Percentiles rank a stretch among this genome's conserved stretches.
Conservation (phyloP, 2,888 invertebrate genomes). For the Sinodicranocentrus sp. region DNA sequence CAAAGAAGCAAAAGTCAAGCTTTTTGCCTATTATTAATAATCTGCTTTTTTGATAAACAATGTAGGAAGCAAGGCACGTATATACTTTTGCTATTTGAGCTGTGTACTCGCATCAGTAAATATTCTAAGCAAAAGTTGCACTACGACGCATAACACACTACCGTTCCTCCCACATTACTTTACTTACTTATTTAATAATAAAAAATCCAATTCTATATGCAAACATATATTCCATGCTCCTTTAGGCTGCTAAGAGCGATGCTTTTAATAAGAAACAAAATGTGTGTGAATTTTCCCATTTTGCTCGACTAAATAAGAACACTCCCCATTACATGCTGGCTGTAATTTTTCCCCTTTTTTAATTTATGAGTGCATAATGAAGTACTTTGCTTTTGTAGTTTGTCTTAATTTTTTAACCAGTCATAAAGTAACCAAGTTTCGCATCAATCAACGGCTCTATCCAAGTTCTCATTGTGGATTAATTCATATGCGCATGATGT, state of each 20-base stretch:
- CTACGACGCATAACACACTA: not conserved
- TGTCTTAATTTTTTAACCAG: conserved; percentile 50
- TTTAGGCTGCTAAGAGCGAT: too few species aligned
- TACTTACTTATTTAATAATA: not conserved
- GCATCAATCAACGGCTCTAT: conserved; percentile 43
- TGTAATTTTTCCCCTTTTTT: conserved; percentile 14
- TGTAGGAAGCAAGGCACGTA: not conserved
- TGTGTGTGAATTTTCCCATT: conserved; percentile 58
- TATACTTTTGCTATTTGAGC: not conserved
- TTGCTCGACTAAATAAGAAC: conserved; percentile 40
- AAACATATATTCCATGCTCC: too few species aligned
- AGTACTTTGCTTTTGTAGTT: conserved; percentile 25
- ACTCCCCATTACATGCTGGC: conserved; percentile 14
- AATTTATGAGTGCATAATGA: conserved; percentile 56
- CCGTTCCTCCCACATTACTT: not conserved
- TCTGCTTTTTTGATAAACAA: too few species aligned
- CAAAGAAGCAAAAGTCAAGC: conserved; percentile 8
- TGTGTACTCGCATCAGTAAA: conserved; percentile 41
- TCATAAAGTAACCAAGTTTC: conserved; percentile 32
- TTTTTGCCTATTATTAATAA: conserved; percentile 1
- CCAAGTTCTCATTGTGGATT: not conserved
- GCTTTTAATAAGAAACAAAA: conserved; percentile 4
- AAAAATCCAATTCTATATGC: not conserved
- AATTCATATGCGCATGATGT: conserved; percentile 36
- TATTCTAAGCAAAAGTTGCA: not conserved